phyloP scores from a whole-genome alignment of 2,113 vertebrate species.

The Maccullochella peelii region DNA sequence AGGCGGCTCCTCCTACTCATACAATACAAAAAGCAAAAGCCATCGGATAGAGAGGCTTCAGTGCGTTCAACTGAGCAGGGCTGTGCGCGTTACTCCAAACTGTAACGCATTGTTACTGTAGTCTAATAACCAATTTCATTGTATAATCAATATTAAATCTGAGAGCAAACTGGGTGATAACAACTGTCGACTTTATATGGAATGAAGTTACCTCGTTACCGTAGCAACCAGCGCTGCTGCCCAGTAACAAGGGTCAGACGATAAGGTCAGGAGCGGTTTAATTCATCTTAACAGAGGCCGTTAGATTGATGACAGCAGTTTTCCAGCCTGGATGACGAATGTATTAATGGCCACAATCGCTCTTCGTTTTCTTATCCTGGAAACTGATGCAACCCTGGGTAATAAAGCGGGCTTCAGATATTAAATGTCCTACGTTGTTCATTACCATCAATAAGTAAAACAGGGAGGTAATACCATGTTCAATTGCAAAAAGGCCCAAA shows the following conservation, averaged over 20 bases:
- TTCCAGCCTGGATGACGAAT: slow-evolving; percentile 32
- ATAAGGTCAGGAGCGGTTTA: background rate
- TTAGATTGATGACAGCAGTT: slow-evolving; percentile 1
- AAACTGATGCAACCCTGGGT: slow-evolving; percentile 68
- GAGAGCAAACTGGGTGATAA: background rate
- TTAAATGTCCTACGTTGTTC: slow-evolving; percentile 50
- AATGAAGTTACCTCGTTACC: background rate
- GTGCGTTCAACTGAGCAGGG: slow-evolving; percentile 18
- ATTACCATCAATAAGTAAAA: slow-evolving; percentile 64
- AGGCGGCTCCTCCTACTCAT: slow-evolving; percentile 83
- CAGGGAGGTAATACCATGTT: slow-evolving; percentile 34
- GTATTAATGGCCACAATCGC: slow-evolving; percentile 28
- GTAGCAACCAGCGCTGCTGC: background rate
- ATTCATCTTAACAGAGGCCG: background rate
- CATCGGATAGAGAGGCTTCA: slow-evolving; percentile 55
- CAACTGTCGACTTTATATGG: background rate
- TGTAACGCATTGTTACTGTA: background rate
- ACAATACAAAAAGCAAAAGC: slow-evolving; percentile 68
- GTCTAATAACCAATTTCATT: background rate
- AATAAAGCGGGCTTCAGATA: slow-evolving; percentile 53
- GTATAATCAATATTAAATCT: background rate
- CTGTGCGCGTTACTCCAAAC: background rate
- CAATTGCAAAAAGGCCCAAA: slow-evolving; percentile 30
- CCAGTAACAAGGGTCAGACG: slow-evolving; percentile 9
- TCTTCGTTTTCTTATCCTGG: slow-evolving; percentile 43